Evolutionary conservation across 2,113 vertebrate genomes (phyloP).

Genomic region (Mesocricetus auratus): DNA sequence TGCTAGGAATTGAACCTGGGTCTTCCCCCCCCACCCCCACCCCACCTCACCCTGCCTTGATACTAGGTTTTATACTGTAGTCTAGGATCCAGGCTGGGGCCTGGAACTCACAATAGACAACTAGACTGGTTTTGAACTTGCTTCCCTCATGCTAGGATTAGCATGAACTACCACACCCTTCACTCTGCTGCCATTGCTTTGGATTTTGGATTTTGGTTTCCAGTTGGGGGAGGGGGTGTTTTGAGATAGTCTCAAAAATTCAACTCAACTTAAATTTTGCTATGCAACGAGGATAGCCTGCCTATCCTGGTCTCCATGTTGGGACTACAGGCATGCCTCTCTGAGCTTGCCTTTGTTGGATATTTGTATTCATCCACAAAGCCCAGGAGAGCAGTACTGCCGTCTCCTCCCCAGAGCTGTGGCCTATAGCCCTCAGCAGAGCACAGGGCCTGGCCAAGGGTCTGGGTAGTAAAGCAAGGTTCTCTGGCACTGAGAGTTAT

Average conservation of each 20-base stretch:
- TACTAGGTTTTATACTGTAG: not conserved
- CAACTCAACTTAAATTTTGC: not conserved
- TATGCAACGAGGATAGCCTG: not conserved
- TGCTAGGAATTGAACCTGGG: not conserved
- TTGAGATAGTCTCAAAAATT: not conserved
- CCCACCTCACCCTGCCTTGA: not conserved
- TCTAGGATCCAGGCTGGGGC: not conserved
- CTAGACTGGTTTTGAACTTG: not conserved
- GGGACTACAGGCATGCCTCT: not conserved
- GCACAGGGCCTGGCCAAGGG: not conserved
- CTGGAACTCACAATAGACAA: not conserved
- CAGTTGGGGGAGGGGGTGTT: not conserved
- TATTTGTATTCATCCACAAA: no score
- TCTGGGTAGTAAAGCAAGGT: not conserved
- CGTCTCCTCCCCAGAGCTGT: not conserved
- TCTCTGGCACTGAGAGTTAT: not conserved
- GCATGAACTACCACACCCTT: no score
- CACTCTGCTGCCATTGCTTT: not conserved
- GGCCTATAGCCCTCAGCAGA: not conserved
- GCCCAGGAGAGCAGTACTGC: not conserved
- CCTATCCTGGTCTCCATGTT: not conserved
- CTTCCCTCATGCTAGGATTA: not conserved
- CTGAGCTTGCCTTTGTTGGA: not conserved
- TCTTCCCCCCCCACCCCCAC: not conserved
- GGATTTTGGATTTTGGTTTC: not conserved